phyloP scores from a whole-genome alignment of 2,113 vertebrate species.

The Phylloscopus trochiloides region DNA sequence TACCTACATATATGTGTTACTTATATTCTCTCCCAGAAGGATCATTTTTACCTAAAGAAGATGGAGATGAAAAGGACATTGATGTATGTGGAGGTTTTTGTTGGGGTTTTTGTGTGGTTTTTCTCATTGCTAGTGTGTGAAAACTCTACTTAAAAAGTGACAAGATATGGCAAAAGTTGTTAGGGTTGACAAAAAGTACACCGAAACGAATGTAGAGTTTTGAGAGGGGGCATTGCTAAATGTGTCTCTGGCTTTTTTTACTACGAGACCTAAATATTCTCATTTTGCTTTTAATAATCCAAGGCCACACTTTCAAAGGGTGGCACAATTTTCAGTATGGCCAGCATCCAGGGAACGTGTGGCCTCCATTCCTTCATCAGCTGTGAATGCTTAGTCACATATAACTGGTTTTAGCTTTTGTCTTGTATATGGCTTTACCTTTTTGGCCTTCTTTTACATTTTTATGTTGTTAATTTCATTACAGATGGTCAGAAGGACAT shows the following conservation, averaged over 20 bases:
- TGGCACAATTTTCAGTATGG: background rate
- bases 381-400: background rate
- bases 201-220: background rate
- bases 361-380: background rate
- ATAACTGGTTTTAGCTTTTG: background rate
- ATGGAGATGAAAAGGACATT: background rate
- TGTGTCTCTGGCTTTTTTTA: background rate
- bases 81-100: background rate
- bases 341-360: background rate
- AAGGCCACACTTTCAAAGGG: background rate
- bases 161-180: background rate
- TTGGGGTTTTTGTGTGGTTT: background rate
- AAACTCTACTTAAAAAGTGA: background rate
- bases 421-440: background rate
- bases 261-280: background rate
- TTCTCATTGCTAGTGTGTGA: slow-evolving; percentile 5
- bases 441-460: background rate
- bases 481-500: slow-evolving; percentile 96
- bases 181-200: background rate
- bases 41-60: background rate
- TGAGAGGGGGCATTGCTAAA: background rate
- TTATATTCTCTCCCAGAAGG: background rate
- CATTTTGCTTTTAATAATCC: background rate
- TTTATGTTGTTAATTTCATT: slow-evolving; percentile 9
- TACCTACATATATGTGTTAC: background rate